phyloP scores from a whole-genome alignment of 2,888 invertebrate species.

The Phania funesta region DNA sequence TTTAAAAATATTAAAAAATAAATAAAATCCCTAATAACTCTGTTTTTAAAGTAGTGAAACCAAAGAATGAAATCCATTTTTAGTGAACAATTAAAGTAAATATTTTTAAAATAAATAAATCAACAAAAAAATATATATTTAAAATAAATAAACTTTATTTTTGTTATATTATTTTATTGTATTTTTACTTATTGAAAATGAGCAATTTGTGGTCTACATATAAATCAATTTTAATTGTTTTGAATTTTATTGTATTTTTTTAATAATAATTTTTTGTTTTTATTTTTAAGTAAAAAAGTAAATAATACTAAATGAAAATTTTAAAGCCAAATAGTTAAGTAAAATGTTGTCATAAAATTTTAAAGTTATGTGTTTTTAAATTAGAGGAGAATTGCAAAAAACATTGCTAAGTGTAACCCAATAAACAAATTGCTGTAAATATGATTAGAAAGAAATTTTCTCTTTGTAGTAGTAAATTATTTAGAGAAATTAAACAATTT shows the following conservation, averaged over 20 bases:
- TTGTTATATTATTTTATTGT: slow-evolving; percentile 33
- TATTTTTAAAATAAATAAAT: slow-evolving; percentile 44
- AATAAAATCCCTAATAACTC: not conserved
- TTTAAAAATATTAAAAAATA: slow-evolving; percentile 1
- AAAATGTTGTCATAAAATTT: slow-evolving; percentile 65
- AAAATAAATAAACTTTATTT: slow-evolving; percentile 37
- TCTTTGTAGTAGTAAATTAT: not conserved
- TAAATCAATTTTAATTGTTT: slow-evolving; percentile 53
- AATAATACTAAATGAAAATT: slow-evolving; percentile 70
- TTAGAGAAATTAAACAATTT: too few relatives aligned
- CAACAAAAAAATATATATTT: slow-evolving; percentile 19
- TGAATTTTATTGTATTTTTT: slow-evolving; percentile 1
- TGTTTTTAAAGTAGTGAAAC: slow-evolving; percentile 56
- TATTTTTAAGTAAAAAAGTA: slow-evolving; percentile 40
- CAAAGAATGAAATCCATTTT: slow-evolving; percentile 65
- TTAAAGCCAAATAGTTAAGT: slow-evolving; percentile 78
- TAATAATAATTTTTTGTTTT: slow-evolving; percentile 14
- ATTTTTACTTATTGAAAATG: slow-evolving; percentile 6
- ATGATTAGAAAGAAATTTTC: not conserved
- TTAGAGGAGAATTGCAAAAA: slow-evolving; percentile 4
- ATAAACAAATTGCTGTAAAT: not conserved
- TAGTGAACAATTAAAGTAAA: slow-evolving; percentile 52
- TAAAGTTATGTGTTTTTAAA: slow-evolving; percentile 9
- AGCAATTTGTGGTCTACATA: slow-evolving; percentile 67
- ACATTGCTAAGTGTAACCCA: slow-evolving; percentile 10